Percentiles rank a stretch among this genome's conserved stretches.
phyloP scores from a whole-genome alignment of 2,888 invertebrate genomes.

The Drosophila maculinotata region DNA sequence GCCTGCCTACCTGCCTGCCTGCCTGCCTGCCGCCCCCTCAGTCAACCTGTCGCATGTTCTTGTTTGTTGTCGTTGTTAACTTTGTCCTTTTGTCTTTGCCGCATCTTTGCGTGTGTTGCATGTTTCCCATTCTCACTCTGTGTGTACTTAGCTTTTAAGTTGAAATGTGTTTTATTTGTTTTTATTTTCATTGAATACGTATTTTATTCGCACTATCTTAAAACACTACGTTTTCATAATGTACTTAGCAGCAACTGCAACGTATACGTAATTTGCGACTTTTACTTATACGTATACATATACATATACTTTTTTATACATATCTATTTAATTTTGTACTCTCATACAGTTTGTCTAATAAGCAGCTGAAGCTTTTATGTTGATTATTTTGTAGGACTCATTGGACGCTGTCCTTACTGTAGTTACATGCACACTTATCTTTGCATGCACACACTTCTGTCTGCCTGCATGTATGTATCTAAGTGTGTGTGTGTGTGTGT shows the following conservation, averaged over 20 bases:
- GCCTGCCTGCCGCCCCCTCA: not conserved
- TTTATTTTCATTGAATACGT: constrained; percentile 70
- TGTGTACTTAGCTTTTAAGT: constrained; percentile 30
- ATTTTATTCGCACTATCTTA: constrained; percentile 65
- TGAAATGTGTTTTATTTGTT: too few species aligned
- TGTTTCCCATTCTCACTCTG: constrained; percentile 29
- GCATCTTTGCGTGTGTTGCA: constrained; percentile 48
- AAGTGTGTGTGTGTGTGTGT: constrained; percentile 17
- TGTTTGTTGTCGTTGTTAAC: constrained; percentile 48
- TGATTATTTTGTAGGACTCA: constrained; percentile 72
- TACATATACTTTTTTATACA: constrained; percentile 2
- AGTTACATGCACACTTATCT: constrained; percentile 67
- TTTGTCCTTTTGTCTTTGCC: constrained; percentile 37
- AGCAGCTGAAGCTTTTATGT: constrained; percentile 77
- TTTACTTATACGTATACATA: too few species aligned
- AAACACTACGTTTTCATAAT: constrained; percentile 38
- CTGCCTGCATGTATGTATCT: constrained; percentile 2
- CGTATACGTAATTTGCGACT: constrained; percentile 58
- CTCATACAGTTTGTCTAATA: constrained; percentile 56
- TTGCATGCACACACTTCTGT: constrained; percentile 47
- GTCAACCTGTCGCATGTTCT: constrained; percentile 68
- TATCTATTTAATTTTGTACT: constrained; percentile 19
- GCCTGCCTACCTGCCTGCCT: too few species aligned
- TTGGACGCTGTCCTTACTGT: constrained; percentile 43
- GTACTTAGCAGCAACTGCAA: constrained; percentile 23